These are phyloP conservation scores for Marasmarcha lunaedactyla DNA, from an alignment of 2,888 invertebrate genomes.

Conservation along the genomic window DNA sequence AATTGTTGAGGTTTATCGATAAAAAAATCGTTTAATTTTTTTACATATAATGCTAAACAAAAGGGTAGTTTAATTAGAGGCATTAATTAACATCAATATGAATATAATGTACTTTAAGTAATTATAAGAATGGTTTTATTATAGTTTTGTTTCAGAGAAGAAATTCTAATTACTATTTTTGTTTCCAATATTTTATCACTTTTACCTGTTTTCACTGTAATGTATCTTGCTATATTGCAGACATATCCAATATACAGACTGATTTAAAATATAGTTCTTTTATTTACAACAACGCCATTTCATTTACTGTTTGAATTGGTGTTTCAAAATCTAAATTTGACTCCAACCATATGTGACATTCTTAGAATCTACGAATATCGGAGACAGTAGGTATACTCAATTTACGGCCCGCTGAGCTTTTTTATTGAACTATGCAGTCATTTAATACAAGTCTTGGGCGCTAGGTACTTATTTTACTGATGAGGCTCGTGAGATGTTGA, in stretches of 20 bases:
- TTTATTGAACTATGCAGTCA: no score
- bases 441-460: no score
- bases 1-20: conserved; percentile 63
- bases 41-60: conserved; percentile 51
- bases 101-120: conserved; percentile 62
- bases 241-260: conserved; percentile 73
- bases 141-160: conserved; percentile 67
- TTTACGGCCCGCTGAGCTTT: no score
- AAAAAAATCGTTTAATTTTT: conserved; percentile 52
- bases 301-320: no score
- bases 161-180: conserved; percentile 69
- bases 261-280: conserved; percentile 40
- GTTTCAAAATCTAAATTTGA: no score
- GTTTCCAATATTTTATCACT: conserved; percentile 69
- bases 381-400: no score
- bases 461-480: no score
- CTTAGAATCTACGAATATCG: no score
- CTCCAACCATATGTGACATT: no score
- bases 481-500: no score
- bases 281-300: not conserved
- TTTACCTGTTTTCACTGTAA: conserved; percentile 68
- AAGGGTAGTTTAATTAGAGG: conserved; percentile 63
- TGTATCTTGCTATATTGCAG: conserved; percentile 71
- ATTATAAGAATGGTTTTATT: conserved; percentile 64
- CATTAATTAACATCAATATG: conserved; percentile 67